Percentiles rank a stretch among this genome's conserved stretches.
phyloP scores from a whole-genome alignment of 2,113 vertebrate genomes.

The Daboia siamensis region DNA sequence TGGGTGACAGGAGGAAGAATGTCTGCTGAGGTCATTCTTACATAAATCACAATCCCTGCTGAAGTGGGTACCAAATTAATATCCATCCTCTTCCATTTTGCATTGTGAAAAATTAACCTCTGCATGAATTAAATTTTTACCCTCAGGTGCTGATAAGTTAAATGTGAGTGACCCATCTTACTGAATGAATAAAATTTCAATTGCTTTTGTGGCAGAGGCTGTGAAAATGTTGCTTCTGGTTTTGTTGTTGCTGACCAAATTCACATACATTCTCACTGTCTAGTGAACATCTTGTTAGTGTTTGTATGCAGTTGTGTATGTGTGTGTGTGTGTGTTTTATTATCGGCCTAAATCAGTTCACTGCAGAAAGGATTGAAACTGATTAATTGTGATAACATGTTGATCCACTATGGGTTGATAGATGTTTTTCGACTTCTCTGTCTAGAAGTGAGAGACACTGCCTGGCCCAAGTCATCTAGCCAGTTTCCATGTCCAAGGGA shows the following conservation, averaged over 20 bases:
- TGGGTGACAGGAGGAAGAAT: neutral
- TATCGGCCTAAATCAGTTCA: too few relatives aligned
- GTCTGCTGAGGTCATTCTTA: neutral
- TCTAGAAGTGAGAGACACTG: too few relatives aligned
- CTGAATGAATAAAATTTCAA: neutral
- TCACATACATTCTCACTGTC: neutral
- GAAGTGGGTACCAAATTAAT: neutral
- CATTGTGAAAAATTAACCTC: neutral
- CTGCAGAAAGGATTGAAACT: too few relatives aligned
- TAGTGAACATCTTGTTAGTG: neutral
- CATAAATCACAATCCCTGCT: neutral
- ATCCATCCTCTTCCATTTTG: neutral
- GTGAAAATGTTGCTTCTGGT: neutral
- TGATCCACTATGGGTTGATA: too few relatives aligned
- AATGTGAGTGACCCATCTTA: neutral
- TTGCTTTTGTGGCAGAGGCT: neutral
- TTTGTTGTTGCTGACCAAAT: neutral
- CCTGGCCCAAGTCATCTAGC: too few relatives aligned
- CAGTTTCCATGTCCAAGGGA: too few relatives aligned
- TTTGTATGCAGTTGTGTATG: neutral
- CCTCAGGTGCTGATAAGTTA: neutral
- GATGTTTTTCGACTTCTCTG: too few relatives aligned
- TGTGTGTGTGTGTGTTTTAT: too few relatives aligned
- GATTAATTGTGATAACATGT: too few relatives aligned
- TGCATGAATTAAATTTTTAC: neutral